A percentile compares a stretch with the other conserved stretches of the same genome.
These are phyloP conservation scores for Contarinia nasturtii DNA, from an alignment of 1,140 invertebrate species.

Conservation along the genomic window DNA sequence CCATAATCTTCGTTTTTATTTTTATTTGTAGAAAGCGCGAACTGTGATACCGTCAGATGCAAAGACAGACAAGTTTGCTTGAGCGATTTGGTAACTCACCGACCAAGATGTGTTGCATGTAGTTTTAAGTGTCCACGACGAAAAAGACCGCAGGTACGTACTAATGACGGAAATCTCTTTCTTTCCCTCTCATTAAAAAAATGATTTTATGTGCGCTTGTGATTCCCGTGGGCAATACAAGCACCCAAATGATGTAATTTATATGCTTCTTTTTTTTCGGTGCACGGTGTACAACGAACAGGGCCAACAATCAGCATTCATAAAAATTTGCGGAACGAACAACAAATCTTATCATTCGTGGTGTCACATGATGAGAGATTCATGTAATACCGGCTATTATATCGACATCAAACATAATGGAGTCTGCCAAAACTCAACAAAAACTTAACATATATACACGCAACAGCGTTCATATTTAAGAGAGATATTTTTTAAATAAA, in stretches of 20 bases:
- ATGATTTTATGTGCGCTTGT: background rate
- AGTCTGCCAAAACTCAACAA: background rate
- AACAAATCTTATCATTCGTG: slow-evolving; percentile 30
- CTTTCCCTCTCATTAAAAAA: too few relatives aligned
- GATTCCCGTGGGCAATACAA: too few relatives aligned
- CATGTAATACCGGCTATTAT: slow-evolving; percentile 2
- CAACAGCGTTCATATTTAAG: too few relatives aligned
- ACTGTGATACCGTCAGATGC: slow-evolving; percentile 54
- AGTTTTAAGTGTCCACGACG: slow-evolving; percentile 25
- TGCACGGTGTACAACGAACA: too few relatives aligned
- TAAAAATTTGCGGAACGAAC: slow-evolving; percentile 29
- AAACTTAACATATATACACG: too few relatives aligned
- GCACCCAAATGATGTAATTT: too few relatives aligned
- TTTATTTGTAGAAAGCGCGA: slow-evolving; percentile 41
- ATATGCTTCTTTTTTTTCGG: too few relatives aligned
- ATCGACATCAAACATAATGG: slow-evolving; percentile 3
- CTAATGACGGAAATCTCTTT: background rate
- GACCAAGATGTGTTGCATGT: slow-evolving; percentile 61
- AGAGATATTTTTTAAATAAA: too few relatives aligned
- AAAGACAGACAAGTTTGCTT: slow-evolving; percentile 55
- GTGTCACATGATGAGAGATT: slow-evolving; percentile 30
- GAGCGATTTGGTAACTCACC: slow-evolving; percentile 42
- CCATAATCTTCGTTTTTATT: too few relatives aligned
- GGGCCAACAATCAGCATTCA: background rate
- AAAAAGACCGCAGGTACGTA: slow-evolving; percentile 18